Conservation (phyloP, 2,888 invertebrate genomes). For the Diaperis boleti region DNA sequence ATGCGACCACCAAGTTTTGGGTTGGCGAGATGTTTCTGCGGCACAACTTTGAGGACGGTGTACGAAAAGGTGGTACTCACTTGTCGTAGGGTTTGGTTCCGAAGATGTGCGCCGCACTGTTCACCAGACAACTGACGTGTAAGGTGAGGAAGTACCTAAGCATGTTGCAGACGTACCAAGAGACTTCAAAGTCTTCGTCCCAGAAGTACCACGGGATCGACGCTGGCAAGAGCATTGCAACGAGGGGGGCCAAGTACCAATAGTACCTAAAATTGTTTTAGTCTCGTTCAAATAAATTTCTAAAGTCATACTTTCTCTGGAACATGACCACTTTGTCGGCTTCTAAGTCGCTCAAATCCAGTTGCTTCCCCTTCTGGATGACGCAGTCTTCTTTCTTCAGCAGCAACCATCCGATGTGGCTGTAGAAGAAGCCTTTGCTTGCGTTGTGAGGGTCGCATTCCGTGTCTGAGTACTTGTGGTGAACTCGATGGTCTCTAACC, state of each 20-base stretch:
- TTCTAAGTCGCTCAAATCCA: too few species aligned
- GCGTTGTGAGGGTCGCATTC: slow-evolving; percentile 93
- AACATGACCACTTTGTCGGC: too few species aligned
- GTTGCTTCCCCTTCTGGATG: too few species aligned
- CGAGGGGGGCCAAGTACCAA: slow-evolving; percentile 77
- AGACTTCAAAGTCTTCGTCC: slow-evolving; percentile 76
- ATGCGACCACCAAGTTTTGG: slow-evolving; percentile 77
- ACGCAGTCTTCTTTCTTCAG: too few species aligned
- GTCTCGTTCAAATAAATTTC: too few species aligned
- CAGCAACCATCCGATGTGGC: slow-evolving; percentile 95
- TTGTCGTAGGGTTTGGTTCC: too few species aligned
- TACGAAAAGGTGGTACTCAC: too few species aligned
- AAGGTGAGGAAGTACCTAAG: slow-evolving; percentile 84
- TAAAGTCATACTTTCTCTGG: slow-evolving; percentile 74
- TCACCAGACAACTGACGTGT: slow-evolving; percentile 91
- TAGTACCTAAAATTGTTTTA: slow-evolving; percentile 76
- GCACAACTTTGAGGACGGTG: background rate
- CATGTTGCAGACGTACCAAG: slow-evolving; percentile 78
- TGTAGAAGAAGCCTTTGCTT: slow-evolving; percentile 89
- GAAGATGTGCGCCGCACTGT: too few species aligned
- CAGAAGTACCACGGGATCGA: slow-evolving; percentile 81
- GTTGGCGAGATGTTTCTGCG: slow-evolving; percentile 65
- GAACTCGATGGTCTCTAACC: too few species aligned
- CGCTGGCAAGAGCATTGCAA: slow-evolving; percentile 85
- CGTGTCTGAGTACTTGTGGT: slow-evolving; percentile 91